Percentiles rank a stretch among this genome's conserved stretches.
Evolutionary conservation across 2,888 invertebrate genomes (phyloP).

Genomic region (Ophion ventricosus): DNA sequence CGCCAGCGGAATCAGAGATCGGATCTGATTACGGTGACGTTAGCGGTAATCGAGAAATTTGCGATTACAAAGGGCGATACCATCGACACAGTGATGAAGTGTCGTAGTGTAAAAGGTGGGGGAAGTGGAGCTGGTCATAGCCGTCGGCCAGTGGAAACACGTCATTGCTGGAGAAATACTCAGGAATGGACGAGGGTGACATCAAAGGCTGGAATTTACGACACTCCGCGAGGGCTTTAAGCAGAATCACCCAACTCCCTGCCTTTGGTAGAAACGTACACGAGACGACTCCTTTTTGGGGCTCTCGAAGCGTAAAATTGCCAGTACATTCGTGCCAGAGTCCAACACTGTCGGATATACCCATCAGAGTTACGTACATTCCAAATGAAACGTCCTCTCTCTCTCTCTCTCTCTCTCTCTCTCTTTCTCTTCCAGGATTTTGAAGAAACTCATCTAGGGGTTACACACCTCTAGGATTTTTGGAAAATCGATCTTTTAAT

Average conservation of each 20-base stretch:
- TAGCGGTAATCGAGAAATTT: conserved; percentile 46
- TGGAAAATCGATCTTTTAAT: neutral
- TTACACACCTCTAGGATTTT: neutral
- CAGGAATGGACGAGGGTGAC: conserved; percentile 54
- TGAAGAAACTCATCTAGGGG: neutral
- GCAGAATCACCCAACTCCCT: conserved; percentile 42
- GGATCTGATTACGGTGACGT: conserved; percentile 31
- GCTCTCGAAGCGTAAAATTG: conserved; percentile 79
- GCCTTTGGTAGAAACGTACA: conserved; percentile 41
- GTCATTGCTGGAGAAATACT: conserved; percentile 37
- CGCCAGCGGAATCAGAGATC: conserved; percentile 17
- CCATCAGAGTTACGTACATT: conserved; percentile 42
- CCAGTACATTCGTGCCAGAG: conserved; percentile 76
- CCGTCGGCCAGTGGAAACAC: conserved; percentile 41
- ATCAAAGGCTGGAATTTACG: conserved; percentile 62
- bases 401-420: conserved; percentile 31
- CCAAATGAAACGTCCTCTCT: conserved; percentile 34
- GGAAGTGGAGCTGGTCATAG: conserved; percentile 21
- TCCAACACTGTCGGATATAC: conserved; percentile 64
- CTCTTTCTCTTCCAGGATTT: conserved; percentile 7
- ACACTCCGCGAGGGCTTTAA: conserved; percentile 54
- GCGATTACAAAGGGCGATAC: conserved; percentile 62
- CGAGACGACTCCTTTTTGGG: conserved; percentile 72
- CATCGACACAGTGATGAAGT: conserved; percentile 13
- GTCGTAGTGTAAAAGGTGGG: conserved; percentile 30